Evolutionary conservation across 2,888 invertebrate species (phyloP), one percentile per base, ranked within the genome.

Genomic region (Thymelicus sylvestris): DNA sequence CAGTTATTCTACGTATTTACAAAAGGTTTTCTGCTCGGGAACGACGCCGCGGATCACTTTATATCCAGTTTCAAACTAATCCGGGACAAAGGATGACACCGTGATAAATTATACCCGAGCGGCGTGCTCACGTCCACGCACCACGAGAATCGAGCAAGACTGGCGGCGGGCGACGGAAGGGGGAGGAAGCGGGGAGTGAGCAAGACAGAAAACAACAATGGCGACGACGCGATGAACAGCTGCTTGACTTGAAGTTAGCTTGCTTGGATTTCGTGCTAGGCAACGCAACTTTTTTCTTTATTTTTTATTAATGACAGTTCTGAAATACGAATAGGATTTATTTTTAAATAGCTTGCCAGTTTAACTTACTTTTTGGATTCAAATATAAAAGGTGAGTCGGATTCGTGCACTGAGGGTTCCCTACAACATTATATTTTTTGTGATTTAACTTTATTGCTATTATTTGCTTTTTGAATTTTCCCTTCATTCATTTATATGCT

Each of bases 11-110:
- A 80, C 77, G 76, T 75, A 69, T 64, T 63, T 65, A 63, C 66
- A 66, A 76, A 80, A 81, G 66, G 66, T 60, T 73, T 62, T 39
- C n/a, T 31, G 24, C 38, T n/a, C 61, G 59, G 66, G 31, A 67
- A 64, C 71, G 47, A 66, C 63, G 44, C 68, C 64, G 55, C 69
- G 13, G 50, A 59, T 73, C 65, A 66, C 71, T 75, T 65, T 71
- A 55, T 74, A 74, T 71, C 62, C 63, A 73, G 74, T 80, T 79
- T 76, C 64, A 66, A 81, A 84, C 85, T 84, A 86, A 86, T 86
- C 83, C 88, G 89, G 89, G 86, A 93, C 93, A 93, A 93, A 93
- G 91, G 87, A 89, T 87, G 81, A 89, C 80, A 87, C 90, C 89
- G 92, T 87, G 82, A 83, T 83, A 83, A 85, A 82, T 86, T 76